Conservation (phyloP, 2,113 vertebrate species). For the Rhegmatorhina hoffmannsi region DNA sequence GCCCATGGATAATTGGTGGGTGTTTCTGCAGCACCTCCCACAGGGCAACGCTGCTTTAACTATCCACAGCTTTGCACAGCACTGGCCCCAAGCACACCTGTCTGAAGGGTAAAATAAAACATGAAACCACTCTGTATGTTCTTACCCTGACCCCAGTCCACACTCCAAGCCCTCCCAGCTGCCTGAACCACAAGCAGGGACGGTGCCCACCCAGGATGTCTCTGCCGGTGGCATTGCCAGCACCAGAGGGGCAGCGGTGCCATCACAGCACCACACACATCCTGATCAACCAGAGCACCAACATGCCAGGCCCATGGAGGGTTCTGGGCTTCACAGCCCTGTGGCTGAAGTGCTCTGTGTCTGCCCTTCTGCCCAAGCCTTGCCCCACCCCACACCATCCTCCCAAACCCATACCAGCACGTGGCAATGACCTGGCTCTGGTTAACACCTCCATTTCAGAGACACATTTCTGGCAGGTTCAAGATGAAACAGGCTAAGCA, state of each 20-base stretch:
- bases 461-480: not conserved
- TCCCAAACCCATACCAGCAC: not conserved
- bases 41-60: accelerated
- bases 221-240: not conserved
- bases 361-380: not conserved
- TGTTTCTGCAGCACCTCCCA: not conserved
- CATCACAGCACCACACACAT: not conserved
- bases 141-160: not conserved
- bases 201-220: not conserved
- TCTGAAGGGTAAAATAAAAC: not conserved
- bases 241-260: not conserved
- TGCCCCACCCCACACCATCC: accelerated
- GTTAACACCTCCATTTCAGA: not conserved
- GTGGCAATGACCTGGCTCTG: not conserved
- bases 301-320: accelerated
- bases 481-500: not conserved
- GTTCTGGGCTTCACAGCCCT: not conserved
- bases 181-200: accelerated
- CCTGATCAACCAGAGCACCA: accelerated
- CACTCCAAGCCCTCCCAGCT: not conserved
- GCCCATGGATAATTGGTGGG: not conserved
- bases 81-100: not conserved
- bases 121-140: accelerated
- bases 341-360: accelerated
- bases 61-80: not conserved